A percentile compares a stretch with the other conserved stretches of the same genome.
Evolutionary conservation across 1,140 invertebrate species (phyloP).

Genomic region (Neodiprion virginianus): DNA sequence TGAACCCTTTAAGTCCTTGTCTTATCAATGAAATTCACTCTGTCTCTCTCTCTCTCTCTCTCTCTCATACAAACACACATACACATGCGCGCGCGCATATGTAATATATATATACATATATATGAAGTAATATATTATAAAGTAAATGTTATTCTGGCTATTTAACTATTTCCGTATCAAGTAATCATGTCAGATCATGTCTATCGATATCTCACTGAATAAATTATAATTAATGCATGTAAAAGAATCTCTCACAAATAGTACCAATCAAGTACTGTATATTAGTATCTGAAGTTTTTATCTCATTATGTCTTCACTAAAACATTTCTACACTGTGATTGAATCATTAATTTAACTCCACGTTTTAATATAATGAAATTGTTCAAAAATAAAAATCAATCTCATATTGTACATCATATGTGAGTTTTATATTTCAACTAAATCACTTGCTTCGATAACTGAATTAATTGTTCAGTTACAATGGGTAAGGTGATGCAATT

Average conservation of each 20-base stretch:
- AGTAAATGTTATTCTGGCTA: slow-evolving; percentile 45
- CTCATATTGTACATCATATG: not conserved
- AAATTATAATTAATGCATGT: slow-evolving; percentile 46
- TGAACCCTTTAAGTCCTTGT: not conserved
- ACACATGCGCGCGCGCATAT: not conserved
- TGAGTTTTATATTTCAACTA: not conserved
- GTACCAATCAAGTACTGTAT: not conserved
- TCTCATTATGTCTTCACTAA: slow-evolving; percentile 1
- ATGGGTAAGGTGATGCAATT: too few species aligned
- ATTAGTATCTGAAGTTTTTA: not conserved
- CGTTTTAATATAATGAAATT: slow-evolving; percentile 1
- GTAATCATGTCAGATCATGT: slow-evolving; percentile 49
- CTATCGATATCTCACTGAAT: slow-evolving; percentile 47
- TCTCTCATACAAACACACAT: too few species aligned
- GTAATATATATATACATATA: slow-evolving; percentile 39
- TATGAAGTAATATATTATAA: slow-evolving; percentile 29
- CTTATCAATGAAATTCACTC: not conserved
- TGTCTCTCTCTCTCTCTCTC: not conserved
- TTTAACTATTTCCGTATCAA: slow-evolving; percentile 54
- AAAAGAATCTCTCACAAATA: slow-evolving; percentile 41
- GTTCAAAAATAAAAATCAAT: slow-evolving; percentile 3
- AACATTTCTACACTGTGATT: slow-evolving; percentile 6
- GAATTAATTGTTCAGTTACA: too few species aligned
- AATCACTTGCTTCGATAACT: not conserved
- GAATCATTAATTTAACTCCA: slow-evolving; percentile 3